A percentile compares a stretch with the other conserved stretches of the same genome.
Conservation (phyloP, 2,888 invertebrate genomes). For the Ashinkailepas kermadecensis region DNA sequence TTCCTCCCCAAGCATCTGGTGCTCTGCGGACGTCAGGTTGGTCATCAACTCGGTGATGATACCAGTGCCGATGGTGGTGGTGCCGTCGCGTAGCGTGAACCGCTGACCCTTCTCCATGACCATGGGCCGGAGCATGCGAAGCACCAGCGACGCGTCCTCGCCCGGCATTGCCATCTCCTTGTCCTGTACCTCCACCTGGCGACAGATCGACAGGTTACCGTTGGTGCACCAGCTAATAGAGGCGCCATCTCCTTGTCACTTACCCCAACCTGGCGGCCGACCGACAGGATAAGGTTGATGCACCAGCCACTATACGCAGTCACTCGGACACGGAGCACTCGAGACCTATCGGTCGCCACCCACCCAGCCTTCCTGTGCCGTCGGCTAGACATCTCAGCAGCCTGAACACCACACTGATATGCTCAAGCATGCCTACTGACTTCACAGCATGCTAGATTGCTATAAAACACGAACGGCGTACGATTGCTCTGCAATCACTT, state of each 20-base stretch:
- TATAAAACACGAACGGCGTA: too few relatives aligned
- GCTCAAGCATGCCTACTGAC: too few relatives aligned
- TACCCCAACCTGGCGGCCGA: too few relatives aligned
- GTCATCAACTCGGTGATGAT: slow-evolving; percentile 69
- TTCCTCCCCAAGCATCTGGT: slow-evolving; percentile 62
- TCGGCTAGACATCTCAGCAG: too few relatives aligned
- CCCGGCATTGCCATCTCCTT: slow-evolving; percentile 98
- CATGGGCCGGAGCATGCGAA: slow-evolving; percentile 78
- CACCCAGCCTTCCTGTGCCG: too few relatives aligned
- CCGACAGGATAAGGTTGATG: too few relatives aligned
- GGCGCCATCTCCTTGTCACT: not conserved
- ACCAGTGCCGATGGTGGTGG: slow-evolving; percentile 78
- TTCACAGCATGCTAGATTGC: too few relatives aligned
- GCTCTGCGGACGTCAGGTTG: slow-evolving; percentile 60
- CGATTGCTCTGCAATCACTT: too few relatives aligned
- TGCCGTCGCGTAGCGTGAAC: slow-evolving; percentile 82
- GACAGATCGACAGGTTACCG: not conserved
- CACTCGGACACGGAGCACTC: too few relatives aligned
- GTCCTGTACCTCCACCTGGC: slow-evolving; percentile 57
- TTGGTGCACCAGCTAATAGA: not conserved
- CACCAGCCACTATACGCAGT: too few relatives aligned
- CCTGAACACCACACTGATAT: too few relatives aligned
- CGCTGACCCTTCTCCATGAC: slow-evolving; percentile 85
- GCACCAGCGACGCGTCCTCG: slow-evolving; percentile 70
- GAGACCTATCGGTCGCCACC: too few relatives aligned